A percentile compares a stretch with the other conserved stretches of the same genome.
Conservation (phyloP, 2,888 invertebrate species). For the Syritta pipiens region DNA sequence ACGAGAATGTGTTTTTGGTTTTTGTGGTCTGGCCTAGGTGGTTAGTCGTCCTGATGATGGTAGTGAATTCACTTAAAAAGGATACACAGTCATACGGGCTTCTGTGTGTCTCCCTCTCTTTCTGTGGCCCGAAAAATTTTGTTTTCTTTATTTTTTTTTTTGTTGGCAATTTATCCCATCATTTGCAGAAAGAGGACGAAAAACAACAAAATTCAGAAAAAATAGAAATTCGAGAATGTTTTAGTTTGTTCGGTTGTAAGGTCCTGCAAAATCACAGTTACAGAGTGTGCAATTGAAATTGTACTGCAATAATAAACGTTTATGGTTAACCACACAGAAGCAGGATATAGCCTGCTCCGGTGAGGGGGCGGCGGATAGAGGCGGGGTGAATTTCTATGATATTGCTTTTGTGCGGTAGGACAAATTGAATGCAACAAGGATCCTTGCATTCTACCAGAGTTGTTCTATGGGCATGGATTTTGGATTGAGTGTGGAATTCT, state of each 20-base stretch:
- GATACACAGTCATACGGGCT: slow-evolving; percentile 34
- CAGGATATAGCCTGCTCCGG: slow-evolving; percentile 10
- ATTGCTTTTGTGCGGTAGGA: too few species aligned
- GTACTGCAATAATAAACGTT: slow-evolving; percentile 58
- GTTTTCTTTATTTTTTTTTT: too few species aligned
- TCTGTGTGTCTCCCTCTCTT: too few species aligned
- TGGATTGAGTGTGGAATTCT: too few species aligned
- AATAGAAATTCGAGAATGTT: slow-evolving; percentile 26
- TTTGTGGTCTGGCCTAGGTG: slow-evolving; percentile 57
- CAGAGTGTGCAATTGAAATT: slow-evolving; percentile 64
- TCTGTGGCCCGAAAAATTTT: too few species aligned
- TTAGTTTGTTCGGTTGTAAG: slow-evolving; percentile 1
- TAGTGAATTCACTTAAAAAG: slow-evolving; percentile 26
- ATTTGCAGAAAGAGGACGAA: slow-evolving; percentile 40
- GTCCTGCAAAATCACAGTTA: slow-evolving; percentile 49
- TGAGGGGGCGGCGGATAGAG: not conserved
- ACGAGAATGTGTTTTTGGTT: slow-evolving; percentile 41
- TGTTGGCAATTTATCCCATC: slow-evolving; percentile 42
- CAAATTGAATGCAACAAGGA: slow-evolving; percentile 50
- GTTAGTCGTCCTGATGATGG: slow-evolving; percentile 34
- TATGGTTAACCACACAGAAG: slow-evolving; percentile 42
- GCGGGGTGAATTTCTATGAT: too few species aligned
- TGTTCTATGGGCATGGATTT: slow-evolving; percentile 4
- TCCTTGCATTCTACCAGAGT: slow-evolving; percentile 24
- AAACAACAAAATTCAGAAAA: slow-evolving; percentile 4